Base-by-base conservation (phyloP, 2,113 vertebrate genomes). In the Scytalopus superciliaris region DNA sequence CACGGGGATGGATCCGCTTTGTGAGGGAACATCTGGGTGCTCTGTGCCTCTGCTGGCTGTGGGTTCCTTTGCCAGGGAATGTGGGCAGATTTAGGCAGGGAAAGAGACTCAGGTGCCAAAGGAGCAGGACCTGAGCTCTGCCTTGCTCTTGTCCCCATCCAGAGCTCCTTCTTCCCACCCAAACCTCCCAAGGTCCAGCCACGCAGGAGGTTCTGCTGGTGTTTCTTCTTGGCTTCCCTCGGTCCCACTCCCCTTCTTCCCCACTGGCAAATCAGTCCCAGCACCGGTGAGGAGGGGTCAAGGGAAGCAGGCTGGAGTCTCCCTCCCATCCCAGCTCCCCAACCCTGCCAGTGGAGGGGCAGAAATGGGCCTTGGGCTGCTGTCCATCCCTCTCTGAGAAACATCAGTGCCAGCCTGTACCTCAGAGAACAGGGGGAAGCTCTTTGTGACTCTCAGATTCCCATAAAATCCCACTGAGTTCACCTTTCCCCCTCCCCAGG, bases 21-120 rank as follows among this genome's bases (percentile, higher is more conserved):
- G 6, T 0, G 3, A 70, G 60, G 57, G 77, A 70, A 3, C 2
- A 0, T 21, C 68, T 74, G 73, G 0, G 3, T 5, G 8, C 18
- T 19, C 24, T 9, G 69, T 19, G n/a, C 16, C 74, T 59, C 63
- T 56, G 5, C 68, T 0, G 12, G 56, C 6, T 5, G 12, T 31
- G 69, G 64, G 47, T 31, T 72, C 62, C n/a, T 90, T 25, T 87
- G 53, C 73, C 86, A 50, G 37, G 82, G 73, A 52, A 49, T 2
- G 0, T 9, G 25, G 53, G 37, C 62, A 59, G 45, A 57, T 3
- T 53, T 35, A 33, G 57, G 2, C 30, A 19, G 28, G 64, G 64
- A 45, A n/a, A 33, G 47, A n/a, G n/a, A 25, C n/a, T 59, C 28
- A 9, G 87, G 66, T 87, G 78, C 75, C 78, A 82, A 73, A 95